Percentiles rank a stretch among this genome's conserved stretches.
These are phyloP conservation scores for Adelphocoris suturalis DNA, from an alignment of 2,888 invertebrate genomes.

Conservation along the genomic window DNA sequence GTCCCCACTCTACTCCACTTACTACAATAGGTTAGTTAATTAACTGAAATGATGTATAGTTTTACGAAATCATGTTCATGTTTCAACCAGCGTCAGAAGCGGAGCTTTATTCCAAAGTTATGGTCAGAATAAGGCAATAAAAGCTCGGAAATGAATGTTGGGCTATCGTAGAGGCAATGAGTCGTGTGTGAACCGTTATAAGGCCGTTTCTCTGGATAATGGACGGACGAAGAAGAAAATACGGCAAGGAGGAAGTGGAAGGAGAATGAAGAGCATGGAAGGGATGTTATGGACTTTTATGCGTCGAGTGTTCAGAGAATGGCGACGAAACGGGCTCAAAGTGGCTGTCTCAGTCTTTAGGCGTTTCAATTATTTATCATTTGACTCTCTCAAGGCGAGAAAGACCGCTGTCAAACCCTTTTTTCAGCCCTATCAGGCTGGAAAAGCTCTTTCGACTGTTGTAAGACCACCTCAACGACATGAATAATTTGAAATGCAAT, in stretches of 20 bases:
- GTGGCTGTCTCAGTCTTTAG: not conserved
- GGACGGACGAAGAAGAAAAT: not conserved
- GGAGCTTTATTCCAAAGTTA: not conserved
- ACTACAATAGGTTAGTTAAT: no score
- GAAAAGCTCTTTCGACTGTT: not conserved
- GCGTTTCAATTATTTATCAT: not conserved
- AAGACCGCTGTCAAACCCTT: no score
- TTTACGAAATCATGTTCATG: no score
- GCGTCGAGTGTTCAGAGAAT: not conserved
- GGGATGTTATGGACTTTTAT: no score
- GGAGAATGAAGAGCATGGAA: not conserved
- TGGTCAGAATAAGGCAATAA: not conserved
- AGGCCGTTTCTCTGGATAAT: not conserved
- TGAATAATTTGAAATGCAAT: no score
- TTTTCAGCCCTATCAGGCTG: not conserved
- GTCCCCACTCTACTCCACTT: no score
- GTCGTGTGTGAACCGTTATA: not conserved
- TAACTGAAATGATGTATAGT: no score
- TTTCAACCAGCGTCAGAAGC: no score
- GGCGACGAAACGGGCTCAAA: not conserved
- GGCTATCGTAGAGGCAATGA: not conserved
- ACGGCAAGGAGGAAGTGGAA: not conserved
- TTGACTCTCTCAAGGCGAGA: not conserved
- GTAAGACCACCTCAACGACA: no score
- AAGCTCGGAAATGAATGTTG: not conserved